These are phyloP conservation scores for Lepidurus arcticus DNA, from an alignment of 1,140 invertebrate genomes.

Conservation along the genomic window DNA sequence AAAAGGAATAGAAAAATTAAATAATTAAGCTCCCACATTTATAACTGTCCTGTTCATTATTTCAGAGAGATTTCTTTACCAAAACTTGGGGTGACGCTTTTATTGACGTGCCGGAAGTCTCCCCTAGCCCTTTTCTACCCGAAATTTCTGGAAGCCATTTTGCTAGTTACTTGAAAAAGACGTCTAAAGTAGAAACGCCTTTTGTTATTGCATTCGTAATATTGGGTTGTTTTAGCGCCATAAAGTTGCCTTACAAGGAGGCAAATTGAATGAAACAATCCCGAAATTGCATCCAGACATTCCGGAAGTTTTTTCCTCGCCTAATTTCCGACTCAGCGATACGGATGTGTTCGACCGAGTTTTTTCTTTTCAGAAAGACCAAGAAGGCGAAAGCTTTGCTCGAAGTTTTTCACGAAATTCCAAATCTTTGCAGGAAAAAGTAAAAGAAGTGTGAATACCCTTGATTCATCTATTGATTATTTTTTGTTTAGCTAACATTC, in stretches of 20 bases:
- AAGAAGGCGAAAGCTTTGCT: neutral
- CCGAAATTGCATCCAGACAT: neutral
- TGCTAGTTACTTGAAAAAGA: conserved; percentile 76
- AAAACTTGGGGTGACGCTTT: conserved; percentile 97
- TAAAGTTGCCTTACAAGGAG: neutral
- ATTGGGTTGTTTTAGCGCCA: neutral
- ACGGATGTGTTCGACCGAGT: neutral
- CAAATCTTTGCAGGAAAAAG: conserved; percentile 2
- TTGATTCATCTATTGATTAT: neutral
- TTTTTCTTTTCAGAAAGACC: conserved; percentile 12
- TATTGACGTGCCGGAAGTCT: conserved; percentile 70
- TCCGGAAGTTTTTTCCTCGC: neutral
- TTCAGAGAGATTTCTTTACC: conserved; percentile 79
- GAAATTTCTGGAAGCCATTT: conserved; percentile 79
- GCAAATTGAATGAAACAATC: neutral
- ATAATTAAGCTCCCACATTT: neutral
- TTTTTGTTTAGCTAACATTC: conserved; percentile 42
- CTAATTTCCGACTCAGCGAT: neutral
- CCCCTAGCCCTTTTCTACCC: conserved; percentile 71
- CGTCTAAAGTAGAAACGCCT: conserved; percentile 47
- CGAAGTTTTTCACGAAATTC: neutral
- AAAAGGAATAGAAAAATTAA: conserved; percentile 38
- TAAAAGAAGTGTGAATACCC: neutral
- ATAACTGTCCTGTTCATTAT: conserved; percentile 33
- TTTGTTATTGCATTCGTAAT: neutral